Conservation (phyloP, 1,140 invertebrate species). For the Tetramorium alpestre region DNA sequence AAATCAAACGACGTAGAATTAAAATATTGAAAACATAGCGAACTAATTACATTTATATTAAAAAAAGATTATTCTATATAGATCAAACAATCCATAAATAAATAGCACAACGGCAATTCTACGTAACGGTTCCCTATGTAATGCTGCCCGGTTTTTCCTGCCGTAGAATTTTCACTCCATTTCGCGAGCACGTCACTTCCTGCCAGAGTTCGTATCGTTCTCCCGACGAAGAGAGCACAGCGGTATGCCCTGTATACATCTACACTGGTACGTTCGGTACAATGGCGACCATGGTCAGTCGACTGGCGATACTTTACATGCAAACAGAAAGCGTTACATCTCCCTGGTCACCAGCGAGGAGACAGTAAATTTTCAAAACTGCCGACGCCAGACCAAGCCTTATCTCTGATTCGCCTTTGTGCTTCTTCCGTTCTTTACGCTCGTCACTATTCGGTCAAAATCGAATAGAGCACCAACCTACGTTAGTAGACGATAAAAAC, state of each 20-base stretch:
- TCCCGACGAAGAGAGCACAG: constrained; percentile 62
- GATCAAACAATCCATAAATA: background rate
- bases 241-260: constrained; percentile 37
- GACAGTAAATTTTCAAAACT: constrained; percentile 75
- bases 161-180: constrained; percentile 76
- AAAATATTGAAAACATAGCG: background rate
- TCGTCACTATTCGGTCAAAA: background rate
- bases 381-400: constrained; percentile 58
- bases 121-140: background rate
- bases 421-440: constrained; percentile 42
- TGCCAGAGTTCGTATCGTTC: constrained; percentile 72
- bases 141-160: constrained; percentile 63
- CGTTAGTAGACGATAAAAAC: constrained; percentile 5
- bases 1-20: background rate
- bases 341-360: constrained; percentile 49
- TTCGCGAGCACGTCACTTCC: constrained; percentile 74
- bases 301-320: constrained; percentile 76
- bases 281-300: constrained; percentile 71
- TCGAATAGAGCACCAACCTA: background rate
- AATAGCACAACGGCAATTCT: background rate
- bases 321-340: constrained; percentile 74
- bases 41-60: background rate
- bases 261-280: constrained; percentile 57
- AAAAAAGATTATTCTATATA: background rate
- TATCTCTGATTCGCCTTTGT: constrained; percentile 61